Evolutionary conservation across 2,888 invertebrate species (phyloP).

Genomic region (Macrosiphum euphorbiae): DNA sequence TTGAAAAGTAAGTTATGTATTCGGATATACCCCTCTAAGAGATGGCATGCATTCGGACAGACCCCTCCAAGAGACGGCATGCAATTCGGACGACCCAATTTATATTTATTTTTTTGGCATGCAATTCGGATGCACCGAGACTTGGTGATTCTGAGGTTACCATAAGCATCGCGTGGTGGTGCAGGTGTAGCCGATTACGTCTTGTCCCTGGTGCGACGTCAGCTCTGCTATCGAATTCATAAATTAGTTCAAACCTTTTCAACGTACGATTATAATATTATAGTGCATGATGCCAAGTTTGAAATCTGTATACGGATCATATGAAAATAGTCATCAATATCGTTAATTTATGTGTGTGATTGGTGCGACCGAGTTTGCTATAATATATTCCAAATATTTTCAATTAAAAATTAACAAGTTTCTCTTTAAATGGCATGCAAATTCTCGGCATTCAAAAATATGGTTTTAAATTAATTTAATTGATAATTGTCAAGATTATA

Average conservation of each 20-base stretch:
- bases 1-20: too few species aligned
- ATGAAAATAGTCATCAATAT: background rate
- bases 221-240: background rate
- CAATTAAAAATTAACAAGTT: background rate
- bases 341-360: background rate
- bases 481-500: background rate
- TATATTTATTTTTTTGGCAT: too few species aligned
- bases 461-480: background rate
- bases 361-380: background rate
- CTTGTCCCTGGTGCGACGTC: background rate
- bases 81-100: too few species aligned
- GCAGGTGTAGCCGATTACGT: background rate
- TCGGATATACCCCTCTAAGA: too few species aligned
- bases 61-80: too few species aligned
- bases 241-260: background rate
- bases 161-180: accelerated
- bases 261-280: background rate
- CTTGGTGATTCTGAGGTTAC: too few species aligned
- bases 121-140: too few species aligned
- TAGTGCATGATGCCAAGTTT: background rate
- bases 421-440: background rate
- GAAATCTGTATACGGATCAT: background rate
- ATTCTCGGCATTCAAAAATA: background rate
- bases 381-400: background rate
- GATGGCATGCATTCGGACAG: too few species aligned